Conservation (phyloP, 64 coral and sea anemone genomes). For the Porites australiensis region DNA sequence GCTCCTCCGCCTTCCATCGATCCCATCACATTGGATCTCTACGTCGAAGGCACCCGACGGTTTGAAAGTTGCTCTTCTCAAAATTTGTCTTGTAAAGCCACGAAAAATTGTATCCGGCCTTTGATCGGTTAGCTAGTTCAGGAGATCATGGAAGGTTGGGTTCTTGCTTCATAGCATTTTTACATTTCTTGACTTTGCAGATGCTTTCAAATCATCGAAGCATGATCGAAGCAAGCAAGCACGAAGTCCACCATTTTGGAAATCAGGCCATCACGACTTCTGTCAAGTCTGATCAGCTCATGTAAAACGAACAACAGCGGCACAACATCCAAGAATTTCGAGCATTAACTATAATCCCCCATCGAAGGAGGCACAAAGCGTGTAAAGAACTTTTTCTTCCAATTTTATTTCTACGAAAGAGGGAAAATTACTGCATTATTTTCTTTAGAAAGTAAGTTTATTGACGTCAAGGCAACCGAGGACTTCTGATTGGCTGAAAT, state of each 20-base stretch:
- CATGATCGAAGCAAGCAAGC: neutral
- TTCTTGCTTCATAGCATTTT: neutral
- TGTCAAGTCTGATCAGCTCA: neutral
- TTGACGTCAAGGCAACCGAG: conserved; percentile 57
- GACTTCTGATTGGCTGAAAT: neutral
- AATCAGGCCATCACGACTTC: neutral
- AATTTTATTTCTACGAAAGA: neutral
- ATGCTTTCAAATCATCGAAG: neutral
- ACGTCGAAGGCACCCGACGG: no score
- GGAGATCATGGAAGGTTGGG: neutral
- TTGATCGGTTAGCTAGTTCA: neutral
- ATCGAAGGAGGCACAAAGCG: neutral
- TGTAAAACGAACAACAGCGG: neutral
- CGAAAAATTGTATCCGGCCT: neutral
- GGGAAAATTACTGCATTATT: conserved; percentile 2
- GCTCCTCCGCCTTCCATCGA: conserved; percentile 83
- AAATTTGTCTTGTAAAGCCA: neutral
- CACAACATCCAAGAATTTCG: neutral
- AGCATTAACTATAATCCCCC: neutral
- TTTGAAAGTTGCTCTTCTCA: neutral
- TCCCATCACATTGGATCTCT: conserved; percentile 58
- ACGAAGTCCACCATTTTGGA: neutral
- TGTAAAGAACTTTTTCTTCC: neutral
- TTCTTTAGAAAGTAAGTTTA: conserved; percentile 25
- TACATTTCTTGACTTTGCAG: neutral